Percentiles rank a stretch among this genome's conserved stretches.
Conservation (phyloP, 2,888 invertebrate genomes). For the Meganola albula region DNA sequence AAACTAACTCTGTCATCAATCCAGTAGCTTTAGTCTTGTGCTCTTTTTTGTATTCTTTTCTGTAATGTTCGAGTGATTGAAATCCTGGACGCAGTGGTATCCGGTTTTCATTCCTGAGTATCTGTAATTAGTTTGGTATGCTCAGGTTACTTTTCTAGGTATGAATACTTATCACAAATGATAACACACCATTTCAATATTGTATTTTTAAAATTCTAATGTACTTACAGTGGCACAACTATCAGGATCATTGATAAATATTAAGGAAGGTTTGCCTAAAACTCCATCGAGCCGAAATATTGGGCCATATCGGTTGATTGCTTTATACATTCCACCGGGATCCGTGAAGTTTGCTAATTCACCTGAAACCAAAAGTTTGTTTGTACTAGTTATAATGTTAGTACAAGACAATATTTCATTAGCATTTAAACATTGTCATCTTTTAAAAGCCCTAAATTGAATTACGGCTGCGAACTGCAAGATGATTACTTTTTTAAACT, state of each 20-base stretch:
- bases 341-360: slow-evolving; percentile 18
- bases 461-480: too few relatives aligned
- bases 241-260: slow-evolving; percentile 45
- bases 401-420: too few relatives aligned
- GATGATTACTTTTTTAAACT: too few relatives aligned
- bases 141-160: too few relatives aligned
- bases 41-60: slow-evolving; percentile 30
- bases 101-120: slow-evolving; percentile 48
- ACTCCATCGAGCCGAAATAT: slow-evolving; percentile 37
- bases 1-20: slow-evolving; percentile 24
- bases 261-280: slow-evolving; percentile 27
- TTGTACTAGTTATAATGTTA: too few relatives aligned
- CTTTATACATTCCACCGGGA: slow-evolving; percentile 17
- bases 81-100: slow-evolving; percentile 47
- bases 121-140: too few relatives aligned
- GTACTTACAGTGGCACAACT: slow-evolving; percentile 33
- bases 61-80: slow-evolving; percentile 41
- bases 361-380: too few relatives aligned
- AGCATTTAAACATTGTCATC: too few relatives aligned
- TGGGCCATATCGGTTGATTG: slow-evolving; percentile 42
- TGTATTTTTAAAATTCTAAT: too few relatives aligned
- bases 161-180: too few relatives aligned
- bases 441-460: too few relatives aligned
- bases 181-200: too few relatives aligned
- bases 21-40: slow-evolving; percentile 12